These are phyloP conservation scores for Motacilla alba DNA, from an alignment of 2,113 vertebrate genomes.

Conservation along the genomic window DNA sequence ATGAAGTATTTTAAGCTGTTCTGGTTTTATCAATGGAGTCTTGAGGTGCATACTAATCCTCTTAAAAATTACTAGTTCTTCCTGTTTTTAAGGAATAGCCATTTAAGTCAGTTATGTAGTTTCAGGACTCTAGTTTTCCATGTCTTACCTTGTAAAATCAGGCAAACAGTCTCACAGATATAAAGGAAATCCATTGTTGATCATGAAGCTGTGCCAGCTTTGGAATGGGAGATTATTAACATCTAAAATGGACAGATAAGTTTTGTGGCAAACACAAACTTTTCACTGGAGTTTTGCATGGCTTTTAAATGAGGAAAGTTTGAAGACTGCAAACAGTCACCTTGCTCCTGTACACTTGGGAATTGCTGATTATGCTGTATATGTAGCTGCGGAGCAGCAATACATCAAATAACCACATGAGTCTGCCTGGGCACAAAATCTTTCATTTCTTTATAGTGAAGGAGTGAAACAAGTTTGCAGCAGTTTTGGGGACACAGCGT, in stretches of 20 bases:
- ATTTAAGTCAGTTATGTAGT: not conserved
- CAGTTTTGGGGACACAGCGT: not conserved
- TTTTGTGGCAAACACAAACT: not conserved
- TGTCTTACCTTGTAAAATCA: not conserved
- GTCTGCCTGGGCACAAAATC: not conserved
- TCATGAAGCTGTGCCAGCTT: not conserved
- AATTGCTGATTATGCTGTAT: not conserved
- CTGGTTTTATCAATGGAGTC: not conserved
- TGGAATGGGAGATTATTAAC: not conserved
- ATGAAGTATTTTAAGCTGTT: not conserved
- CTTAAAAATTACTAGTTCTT: not conserved
- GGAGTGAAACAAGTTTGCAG: not conserved
- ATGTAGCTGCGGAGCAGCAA: not conserved
- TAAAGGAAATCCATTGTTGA: not conserved
- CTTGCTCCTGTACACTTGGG: not conserved
- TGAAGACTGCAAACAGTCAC: not conserved
- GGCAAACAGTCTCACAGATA: not conserved
- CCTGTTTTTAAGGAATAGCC: not conserved
- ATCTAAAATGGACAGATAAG: not conserved
- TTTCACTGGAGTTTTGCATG: not conserved
- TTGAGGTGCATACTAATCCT: not conserved
- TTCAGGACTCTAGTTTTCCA: not conserved
- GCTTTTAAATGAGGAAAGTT: not conserved
- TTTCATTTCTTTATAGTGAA: not conserved
- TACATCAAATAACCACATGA: not conserved